Base-by-base conservation (phyloP, 2,113 vertebrate genomes). In the Brachypodius melanocephalos region DNA sequence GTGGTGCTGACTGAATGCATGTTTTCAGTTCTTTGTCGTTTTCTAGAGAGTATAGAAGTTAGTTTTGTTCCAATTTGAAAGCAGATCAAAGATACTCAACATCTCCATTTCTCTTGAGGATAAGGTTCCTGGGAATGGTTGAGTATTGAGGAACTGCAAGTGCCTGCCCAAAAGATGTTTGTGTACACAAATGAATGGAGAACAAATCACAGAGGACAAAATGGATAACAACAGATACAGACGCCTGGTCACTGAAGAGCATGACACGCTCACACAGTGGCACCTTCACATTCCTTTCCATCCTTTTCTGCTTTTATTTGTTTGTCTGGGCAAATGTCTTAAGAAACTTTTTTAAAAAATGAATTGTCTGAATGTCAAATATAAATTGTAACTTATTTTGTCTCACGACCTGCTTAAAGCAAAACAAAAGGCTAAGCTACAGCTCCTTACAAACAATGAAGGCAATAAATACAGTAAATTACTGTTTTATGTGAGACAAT, bases 391-490 rank as follows among this genome's bases (percentile, higher is more conserved):
- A 58, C 68, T 88, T 92, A 74, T 93, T 95, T 96, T 90, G 52
- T 94, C 95, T 95, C 69, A 68, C 68, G 88, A 92, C 89, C 96
- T 95, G 94, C 84, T 93, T 93, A 95, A 84, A 95, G 90, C 40
- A 93, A 93, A 95, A 95, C 87, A 95, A 91, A 97, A 94, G 93
- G 48, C 65, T 80, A 91, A 92, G 95, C 85, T 97, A 92, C 85
- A 85, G 57, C 75, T 95, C 58, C 75, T 95, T 12, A 17, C 84
- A 91, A 96, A 97, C 96, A 97, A 95, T 96, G 88, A 87, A 84
- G 63, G 91, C 90, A 97, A 97, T 96, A 97, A 97, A 96, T 97
- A 95, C 55, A 93, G 86, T 97, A 95, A 97, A 97, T 97, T 96
- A 86, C 91, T 95, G 86, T 90, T 95, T 96, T 96, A 95, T 96